A percentile compares a stretch with the other conserved stretches of the same genome.
phyloP scores from a whole-genome alignment of 2,888 invertebrate genomes.

The Noctuana brunneofusca region DNA sequence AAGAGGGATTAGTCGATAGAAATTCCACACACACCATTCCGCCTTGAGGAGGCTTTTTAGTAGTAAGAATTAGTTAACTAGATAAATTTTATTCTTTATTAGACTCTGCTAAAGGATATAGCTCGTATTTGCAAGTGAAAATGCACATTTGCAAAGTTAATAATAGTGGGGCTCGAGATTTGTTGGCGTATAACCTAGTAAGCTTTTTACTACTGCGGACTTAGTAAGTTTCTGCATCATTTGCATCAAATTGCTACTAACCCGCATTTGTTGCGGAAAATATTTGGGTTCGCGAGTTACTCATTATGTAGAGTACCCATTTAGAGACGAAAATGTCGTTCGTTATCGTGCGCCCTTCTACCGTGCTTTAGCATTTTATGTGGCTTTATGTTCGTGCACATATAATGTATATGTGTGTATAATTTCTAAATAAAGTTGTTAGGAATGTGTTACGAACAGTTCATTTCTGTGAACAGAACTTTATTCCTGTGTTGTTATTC shows the following conservation, averaged over 20 bases:
- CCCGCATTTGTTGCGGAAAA: conserved; percentile 25
- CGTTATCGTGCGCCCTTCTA: conserved; percentile 14
- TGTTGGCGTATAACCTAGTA: conserved; percentile 1
- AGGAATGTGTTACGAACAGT: not conserved
- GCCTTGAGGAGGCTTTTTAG: too few relatives aligned
- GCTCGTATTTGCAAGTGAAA: not conserved
- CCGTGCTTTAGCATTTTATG: conserved; percentile 11
- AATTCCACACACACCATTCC: too few relatives aligned
- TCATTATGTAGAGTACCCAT: conserved; percentile 28
- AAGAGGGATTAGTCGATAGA: too few relatives aligned
- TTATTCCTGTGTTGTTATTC: too few relatives aligned
- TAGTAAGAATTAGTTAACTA: too few relatives aligned
- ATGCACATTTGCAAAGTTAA: not conserved
- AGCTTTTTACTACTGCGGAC: not conserved
- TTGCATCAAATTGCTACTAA: conserved; percentile 28
- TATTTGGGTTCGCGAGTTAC: conserved; percentile 17
- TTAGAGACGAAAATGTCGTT: conserved; percentile 24
- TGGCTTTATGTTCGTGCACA: not conserved
- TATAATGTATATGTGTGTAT: not conserved
- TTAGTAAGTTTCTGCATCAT: conserved; percentile 18
- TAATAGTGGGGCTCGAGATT: not conserved
- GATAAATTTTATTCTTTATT: too few relatives aligned
- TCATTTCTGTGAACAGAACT: too few relatives aligned
- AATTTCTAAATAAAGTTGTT: not conserved
- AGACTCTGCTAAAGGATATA: too few relatives aligned